Percentiles rank a stretch among this genome's conserved stretches.
Evolutionary conservation across 2,888 invertebrate species (phyloP).

Genomic region (Sylvicola cinctus): DNA sequence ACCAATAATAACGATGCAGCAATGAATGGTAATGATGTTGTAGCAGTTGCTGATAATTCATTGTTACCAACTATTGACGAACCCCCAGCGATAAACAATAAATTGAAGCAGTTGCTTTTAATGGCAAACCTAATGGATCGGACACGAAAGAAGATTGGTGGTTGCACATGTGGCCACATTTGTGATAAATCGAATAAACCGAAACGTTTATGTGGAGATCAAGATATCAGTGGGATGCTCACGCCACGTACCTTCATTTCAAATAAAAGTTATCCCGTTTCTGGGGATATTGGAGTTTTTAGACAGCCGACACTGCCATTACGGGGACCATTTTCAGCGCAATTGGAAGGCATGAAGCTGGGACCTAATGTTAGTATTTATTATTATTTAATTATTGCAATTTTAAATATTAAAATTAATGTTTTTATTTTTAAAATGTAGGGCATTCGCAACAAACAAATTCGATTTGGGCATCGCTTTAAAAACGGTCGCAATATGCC

Average conservation of each 20-base stretch:
- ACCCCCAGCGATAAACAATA: no score
- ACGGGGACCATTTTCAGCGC: slow-evolving; percentile 14
- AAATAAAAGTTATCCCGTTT: slow-evolving; percentile 13
- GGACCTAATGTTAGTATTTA: slow-evolving; percentile 15
- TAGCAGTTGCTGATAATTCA: no score
- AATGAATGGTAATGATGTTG: no score
- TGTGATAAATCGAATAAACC: no score
- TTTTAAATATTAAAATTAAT: slow-evolving; percentile 3
- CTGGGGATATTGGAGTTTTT: slow-evolving; percentile 11
- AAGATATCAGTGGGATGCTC: not conserved
- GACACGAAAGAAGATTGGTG: no score
- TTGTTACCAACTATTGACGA: no score
- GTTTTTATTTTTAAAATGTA: slow-evolving; percentile 6
- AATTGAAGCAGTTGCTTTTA: no score
- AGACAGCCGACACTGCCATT: slow-evolving; percentile 17
- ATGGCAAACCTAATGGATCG: no score
- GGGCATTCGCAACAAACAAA: slow-evolving; percentile 15
- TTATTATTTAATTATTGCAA: not conserved
- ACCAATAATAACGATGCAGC: no score
- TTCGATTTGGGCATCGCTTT: slow-evolving; percentile 5
- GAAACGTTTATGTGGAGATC: no score
- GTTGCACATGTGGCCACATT: no score
- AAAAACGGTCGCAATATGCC: slow-evolving; percentile 5
- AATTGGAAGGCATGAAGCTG: slow-evolving; percentile 17
- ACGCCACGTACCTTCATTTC: slow-evolving; percentile 7